Base-by-base conservation (phyloP, 1,140 invertebrate genomes). In the Drosophila carrolli region DNA sequence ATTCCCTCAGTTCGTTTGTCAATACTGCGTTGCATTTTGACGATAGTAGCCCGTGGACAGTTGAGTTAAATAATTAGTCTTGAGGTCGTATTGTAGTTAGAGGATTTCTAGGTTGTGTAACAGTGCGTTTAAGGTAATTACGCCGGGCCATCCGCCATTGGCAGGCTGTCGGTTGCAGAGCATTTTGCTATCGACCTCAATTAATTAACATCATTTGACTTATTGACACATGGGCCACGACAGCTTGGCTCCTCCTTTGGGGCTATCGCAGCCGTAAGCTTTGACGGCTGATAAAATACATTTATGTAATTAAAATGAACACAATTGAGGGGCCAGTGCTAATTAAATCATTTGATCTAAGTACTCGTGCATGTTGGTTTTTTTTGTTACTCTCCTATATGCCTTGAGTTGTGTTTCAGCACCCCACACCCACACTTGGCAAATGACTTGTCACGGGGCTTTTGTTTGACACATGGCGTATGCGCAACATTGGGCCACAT, bases 121-220 rank as follows among this genome's bases (percentile, higher is more conserved):
- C 38, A 40, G 37, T 59, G 46, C 73, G 65, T 59, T 72, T 60
- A 37, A 62, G 47, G 54, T 88, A 82, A 85, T 85, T 85, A 65
- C 74, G 50, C 51, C 56, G 27, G 9, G 23, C 10, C 56, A 57
- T 71, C 70, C 75, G 83, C 41, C 63, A 59, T 0, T 55, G 75
- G 75, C 82, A 88, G 61, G 75, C 83, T 78, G 58, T 63, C 82
- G 35, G 38, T 16, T 54, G 66, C 79, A 83, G 59, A 70, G 56
- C 60, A 71, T 48, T 86, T 68, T 43, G 67, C 66, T 88, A 86
- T 86, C 75, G 75, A 62, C 59, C 76, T 71, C 77, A 84, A 89
- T 89, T 89, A 89, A 89, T 89, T 89, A 89, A 89, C 68, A 84
- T 89, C 84, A 89, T 81, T 89, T 89, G 84, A 89, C 84, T 89